These are phyloP conservation scores for Brachionus manjavacas DNA, from an alignment of 1,140 invertebrate species.

Conservation along the genomic window DNA sequence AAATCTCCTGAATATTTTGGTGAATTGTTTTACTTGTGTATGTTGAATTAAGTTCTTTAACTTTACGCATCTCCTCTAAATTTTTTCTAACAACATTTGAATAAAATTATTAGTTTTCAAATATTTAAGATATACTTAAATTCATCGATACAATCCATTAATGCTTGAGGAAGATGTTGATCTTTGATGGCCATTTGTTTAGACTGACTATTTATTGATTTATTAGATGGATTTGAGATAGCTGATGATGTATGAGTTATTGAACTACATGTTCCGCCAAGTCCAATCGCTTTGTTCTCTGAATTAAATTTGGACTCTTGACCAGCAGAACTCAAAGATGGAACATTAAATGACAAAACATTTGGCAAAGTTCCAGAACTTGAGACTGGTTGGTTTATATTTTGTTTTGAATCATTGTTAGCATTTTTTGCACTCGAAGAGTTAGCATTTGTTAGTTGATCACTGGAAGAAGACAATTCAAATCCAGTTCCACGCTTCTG, in stretches of 20 bases:
- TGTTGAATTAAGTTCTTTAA: conserved; percentile 38
- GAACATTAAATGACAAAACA: conserved; percentile 35
- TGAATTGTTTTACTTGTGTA: conserved; percentile 16
- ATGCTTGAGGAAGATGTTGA: not conserved
- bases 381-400: not conserved
- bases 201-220: not conserved
- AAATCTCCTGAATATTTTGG: conserved; percentile 40
- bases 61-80: conserved; percentile 23
- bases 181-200: conserved; percentile 16
- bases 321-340: not conserved
- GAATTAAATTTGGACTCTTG: not conserved
- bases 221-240: not conserved
- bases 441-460: not conserved
- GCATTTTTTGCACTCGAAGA: not conserved
- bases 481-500: not conserved
- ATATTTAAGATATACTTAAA: not conserved
- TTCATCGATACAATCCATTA: conserved; percentile 36
- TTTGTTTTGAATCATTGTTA: not conserved
- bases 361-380: conserved; percentile 9
- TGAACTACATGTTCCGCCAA: not conserved
- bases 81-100: not conserved
- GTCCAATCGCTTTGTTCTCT: not conserved
- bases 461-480: not conserved
- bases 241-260: not conserved
- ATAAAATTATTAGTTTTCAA: not conserved